A percentile compares a stretch with the other conserved stretches of the same genome.
phyloP scores from a whole-genome alignment of 2,113 vertebrate species.

The Thalassarche chlororhynchos region DNA sequence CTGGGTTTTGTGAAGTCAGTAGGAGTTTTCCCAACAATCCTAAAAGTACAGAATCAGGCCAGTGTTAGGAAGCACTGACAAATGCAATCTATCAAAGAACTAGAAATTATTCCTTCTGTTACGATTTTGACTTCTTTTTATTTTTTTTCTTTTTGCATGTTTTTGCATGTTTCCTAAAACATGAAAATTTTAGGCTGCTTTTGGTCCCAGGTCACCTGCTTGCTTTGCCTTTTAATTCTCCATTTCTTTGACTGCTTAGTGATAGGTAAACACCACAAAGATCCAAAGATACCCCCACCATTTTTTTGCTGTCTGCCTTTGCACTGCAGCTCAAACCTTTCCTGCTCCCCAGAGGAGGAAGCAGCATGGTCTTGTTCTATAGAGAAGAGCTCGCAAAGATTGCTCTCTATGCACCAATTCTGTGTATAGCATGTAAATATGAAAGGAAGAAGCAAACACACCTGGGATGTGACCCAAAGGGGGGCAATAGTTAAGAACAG shows the following conservation, averaged over 20 bases:
- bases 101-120: background rate
- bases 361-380: background rate
- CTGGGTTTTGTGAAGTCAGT: slow-evolving; percentile 13
- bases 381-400: background rate
- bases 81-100: background rate
- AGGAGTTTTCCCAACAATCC: background rate
- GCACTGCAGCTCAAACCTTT: background rate
- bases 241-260: background rate
- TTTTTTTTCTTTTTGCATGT: background rate
- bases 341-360: background rate
- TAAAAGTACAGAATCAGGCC: background rate
- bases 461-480: background rate
- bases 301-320: background rate
- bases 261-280: background rate
- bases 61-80: background rate
- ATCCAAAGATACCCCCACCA: background rate
- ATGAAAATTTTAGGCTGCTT: background rate
- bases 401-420: background rate
- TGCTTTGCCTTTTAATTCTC: background rate
- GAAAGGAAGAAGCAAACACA: background rate
- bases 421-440: background rate
- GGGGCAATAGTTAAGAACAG: background rate
- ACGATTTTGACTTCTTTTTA: background rate
- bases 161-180: background rate
- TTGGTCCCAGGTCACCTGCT: background rate